Conservation (phyloP, 1,140 invertebrate genomes). For the Aphaenogaster floridana region DNA sequence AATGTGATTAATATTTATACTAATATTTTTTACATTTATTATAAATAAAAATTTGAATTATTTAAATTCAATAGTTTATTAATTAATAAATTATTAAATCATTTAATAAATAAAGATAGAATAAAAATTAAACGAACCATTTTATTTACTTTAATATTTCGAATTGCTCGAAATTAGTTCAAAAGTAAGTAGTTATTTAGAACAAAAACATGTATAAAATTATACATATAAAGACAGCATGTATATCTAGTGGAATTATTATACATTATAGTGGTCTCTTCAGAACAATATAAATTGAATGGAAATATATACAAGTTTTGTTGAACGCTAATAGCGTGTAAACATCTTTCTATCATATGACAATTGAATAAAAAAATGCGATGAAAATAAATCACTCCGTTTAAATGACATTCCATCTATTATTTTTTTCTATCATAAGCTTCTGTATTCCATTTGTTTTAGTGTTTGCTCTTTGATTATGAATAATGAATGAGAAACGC, state of each 20-base stretch:
- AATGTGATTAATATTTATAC: background rate
- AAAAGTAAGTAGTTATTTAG: background rate
- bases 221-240: background rate
- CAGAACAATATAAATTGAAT: background rate
- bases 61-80: background rate
- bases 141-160: background rate
- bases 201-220: conserved; percentile 8
- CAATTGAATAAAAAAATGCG: conserved; percentile 4
- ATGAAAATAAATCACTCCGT: background rate
- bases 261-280: background rate
- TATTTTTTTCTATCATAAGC: background rate
- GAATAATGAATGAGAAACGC: background rate
- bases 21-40: conserved; percentile 9
- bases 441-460: background rate
- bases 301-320: conserved; percentile 26
- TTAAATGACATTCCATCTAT: background rate
- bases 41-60: background rate
- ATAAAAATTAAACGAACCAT: background rate
- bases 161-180: background rate
- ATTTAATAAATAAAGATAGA: background rate
- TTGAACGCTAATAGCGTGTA: conserved; percentile 1
- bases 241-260: background rate
- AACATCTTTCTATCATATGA: conserved; percentile 15
- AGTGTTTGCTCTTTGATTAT: background rate
- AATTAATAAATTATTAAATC: conserved; percentile 26